Conservation (phyloP, 2,797 vertebrate species). For the Clamator glandarius region DNA sequence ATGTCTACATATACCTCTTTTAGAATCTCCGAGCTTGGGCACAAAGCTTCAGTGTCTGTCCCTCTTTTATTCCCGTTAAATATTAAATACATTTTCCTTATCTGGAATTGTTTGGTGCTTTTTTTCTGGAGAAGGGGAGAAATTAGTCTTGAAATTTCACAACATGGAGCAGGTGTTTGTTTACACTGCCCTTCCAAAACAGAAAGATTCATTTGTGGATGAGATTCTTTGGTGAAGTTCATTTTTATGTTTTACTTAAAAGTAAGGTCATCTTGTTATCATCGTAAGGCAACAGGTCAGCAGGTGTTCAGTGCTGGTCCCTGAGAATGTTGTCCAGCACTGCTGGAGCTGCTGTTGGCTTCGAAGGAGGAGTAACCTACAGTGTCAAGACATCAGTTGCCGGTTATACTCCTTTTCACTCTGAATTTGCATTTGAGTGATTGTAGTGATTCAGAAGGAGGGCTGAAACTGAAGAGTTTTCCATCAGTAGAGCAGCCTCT, state of each 20-base stretch:
- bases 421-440: neutral
- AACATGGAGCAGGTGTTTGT: neutral
- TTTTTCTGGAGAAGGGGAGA: neutral
- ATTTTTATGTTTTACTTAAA: neutral
- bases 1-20: neutral
- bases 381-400: neutral
- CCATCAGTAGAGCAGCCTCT: neutral
- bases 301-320: neutral
- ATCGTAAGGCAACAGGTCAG: neutral
- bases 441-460: neutral
- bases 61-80: neutral
- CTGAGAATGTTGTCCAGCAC: rapidly evolving
- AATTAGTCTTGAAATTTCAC: neutral
- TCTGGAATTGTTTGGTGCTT: neutral
- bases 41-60: neutral
- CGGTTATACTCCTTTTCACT: neutral
- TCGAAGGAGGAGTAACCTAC: neutral
- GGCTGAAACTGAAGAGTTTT: neutral
- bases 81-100: neutral
- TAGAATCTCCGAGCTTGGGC: neutral
- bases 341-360: neutral
- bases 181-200: neutral
- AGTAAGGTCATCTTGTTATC: neutral
- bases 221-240: neutral
- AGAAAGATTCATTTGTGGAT: neutral